Conservation (phyloP, 2,888 invertebrate species). For the Pammene fasciana region DNA sequence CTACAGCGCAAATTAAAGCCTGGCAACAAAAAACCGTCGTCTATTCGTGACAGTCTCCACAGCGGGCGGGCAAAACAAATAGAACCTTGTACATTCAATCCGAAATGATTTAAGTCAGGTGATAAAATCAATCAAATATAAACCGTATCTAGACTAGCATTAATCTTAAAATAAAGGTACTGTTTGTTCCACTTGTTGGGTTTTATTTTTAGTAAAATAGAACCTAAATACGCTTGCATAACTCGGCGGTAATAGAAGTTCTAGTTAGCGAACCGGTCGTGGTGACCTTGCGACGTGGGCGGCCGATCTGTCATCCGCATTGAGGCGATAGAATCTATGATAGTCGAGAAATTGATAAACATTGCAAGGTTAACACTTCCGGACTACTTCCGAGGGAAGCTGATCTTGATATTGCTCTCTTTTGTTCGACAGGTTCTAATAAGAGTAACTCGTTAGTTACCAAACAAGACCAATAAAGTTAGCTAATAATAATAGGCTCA, state of each 20-base stretch:
- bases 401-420: slow-evolving; percentile 1
- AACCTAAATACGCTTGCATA: slow-evolving; percentile 33
- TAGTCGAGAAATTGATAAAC: slow-evolving; percentile 45
- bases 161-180: not conserved
- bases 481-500: no score
- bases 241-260: slow-evolving; percentile 53
- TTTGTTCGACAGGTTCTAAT: not conserved
- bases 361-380: slow-evolving; percentile 32
- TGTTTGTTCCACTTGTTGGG: slow-evolving; percentile 3
- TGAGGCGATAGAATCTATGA: slow-evolving; percentile 46
- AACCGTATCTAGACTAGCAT: not conserved
- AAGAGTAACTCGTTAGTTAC: no score
- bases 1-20: slow-evolving; percentile 29
- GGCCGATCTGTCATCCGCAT: slow-evolving; percentile 63
- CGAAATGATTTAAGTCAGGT: not conserved
- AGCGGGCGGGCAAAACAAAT: slow-evolving; percentile 37
- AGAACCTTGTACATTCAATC: slow-evolving; percentile 7
- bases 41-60: slow-evolving; percentile 17
- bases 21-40: slow-evolving; percentile 29
- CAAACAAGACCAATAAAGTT: not conserved
- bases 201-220: slow-evolving; percentile 6
- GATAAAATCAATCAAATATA: not conserved
- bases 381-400: slow-evolving; percentile 26
- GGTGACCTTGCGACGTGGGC: slow-evolving; percentile 64
- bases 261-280: slow-evolving; percentile 65